A percentile compares a stretch with the other conserved stretches of the same genome.
Evolutionary conservation across 2,113 vertebrate species (phyloP).

Genomic region (Pterocles gutturalis): DNA sequence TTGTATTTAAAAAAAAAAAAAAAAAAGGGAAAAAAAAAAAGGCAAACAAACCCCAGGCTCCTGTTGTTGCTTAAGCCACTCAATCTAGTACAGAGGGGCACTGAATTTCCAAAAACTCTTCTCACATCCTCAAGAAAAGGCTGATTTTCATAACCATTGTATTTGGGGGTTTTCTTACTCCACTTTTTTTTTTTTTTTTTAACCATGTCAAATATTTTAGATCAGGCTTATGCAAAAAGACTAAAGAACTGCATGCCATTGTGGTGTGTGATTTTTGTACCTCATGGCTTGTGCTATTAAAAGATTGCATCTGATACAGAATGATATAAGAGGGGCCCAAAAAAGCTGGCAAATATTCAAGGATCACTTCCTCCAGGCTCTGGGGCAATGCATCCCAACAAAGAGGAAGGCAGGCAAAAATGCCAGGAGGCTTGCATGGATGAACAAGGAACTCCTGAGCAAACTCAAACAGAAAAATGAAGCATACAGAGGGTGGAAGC

Average conservation of each 20-base stretch:
- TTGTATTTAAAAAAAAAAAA: not conserved
- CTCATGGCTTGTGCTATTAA: not conserved
- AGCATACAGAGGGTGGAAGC: no score
- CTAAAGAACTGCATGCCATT: not conserved
- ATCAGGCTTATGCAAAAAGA: not conserved
- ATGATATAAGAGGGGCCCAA: conserved; percentile 23
- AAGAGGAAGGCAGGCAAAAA: no score
- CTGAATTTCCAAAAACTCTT: not conserved
- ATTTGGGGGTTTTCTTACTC: not conserved
- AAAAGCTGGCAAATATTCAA: no score
- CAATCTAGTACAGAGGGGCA: not conserved
- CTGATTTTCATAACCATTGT: not conserved
- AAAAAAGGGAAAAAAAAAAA: not conserved
- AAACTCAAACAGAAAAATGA: no score
- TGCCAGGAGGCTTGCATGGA: no score
- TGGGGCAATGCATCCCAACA: no score
- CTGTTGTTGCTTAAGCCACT: not conserved
- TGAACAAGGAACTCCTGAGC: no score
- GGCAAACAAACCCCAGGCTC: not conserved
- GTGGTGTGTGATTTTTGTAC: conserved; percentile 4
- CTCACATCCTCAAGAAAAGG: not conserved
- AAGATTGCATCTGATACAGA: conserved; percentile 29
- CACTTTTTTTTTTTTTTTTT: not conserved
- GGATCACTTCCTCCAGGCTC: no score
- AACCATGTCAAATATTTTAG: not conserved